Base-by-base conservation (phyloP, 1,140 invertebrate genomes). In the Aethina tumida region DNA sequence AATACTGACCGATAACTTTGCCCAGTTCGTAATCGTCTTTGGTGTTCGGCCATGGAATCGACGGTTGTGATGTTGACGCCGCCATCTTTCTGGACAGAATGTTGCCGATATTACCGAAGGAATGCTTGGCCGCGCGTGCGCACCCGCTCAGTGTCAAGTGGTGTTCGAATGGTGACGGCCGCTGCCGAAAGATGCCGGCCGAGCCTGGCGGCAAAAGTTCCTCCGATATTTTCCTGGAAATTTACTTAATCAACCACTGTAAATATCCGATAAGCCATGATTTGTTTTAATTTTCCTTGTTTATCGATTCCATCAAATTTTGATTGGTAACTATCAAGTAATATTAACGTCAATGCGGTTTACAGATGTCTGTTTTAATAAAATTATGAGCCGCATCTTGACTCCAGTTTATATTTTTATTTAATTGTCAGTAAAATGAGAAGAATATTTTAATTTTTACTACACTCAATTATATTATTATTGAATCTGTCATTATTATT, bases 21-120 rank as follows among this genome's bases (percentile, higher is more conserved):
- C 81, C 79, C 39, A 97, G 70, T 66, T 94, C 90, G 68, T 96
- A 97, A 59, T 93, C 88, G 57, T 95, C 85, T 64, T 89, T 86
- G 50, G 75, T 79, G 68, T 92, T 95, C 37, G 91, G 82, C 92
- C 92, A 96, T 44, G 76, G 74, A 51, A 71, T 67, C 56, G 68
- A 66, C 58, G 66, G 64, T 50, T 62, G 68, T 57, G 68, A 70
- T 56, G 69, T 70, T 56, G 68, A 67, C 49, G 75, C 69, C 61
- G 76, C 75, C 77, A 81, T 81, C 71, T 81, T 81, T 65, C 69
- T 70, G 50, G 68, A 67, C 64, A 79, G 69, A 62, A 73, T 69
- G 65, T 70, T 72, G 49, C 69, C 70, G 50, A 73, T 63, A 56
- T 59, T 61, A 50, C 64, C 63, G 53, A 67, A 66, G 38, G 66